Percentiles rank a stretch among this genome's conserved stretches.
phyloP scores from a whole-genome alignment of 2,113 vertebrate species.

The Gobius niger region DNA sequence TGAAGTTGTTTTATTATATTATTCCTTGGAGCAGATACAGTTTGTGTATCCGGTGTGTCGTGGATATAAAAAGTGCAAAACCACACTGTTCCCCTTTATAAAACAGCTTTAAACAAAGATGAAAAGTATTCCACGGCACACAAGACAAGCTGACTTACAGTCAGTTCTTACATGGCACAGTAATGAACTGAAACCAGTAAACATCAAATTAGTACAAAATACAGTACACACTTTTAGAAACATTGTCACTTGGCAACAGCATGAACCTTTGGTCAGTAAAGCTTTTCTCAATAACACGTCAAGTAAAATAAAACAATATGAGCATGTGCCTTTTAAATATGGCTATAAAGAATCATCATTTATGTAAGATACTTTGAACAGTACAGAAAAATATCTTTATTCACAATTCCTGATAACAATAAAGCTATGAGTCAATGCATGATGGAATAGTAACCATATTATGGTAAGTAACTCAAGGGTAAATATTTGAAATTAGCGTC shows the following conservation, averaged over 20 bases:
- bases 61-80: conserved; percentile 81
- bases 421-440: conserved; percentile 62
- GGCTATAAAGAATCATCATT: conserved; percentile 15
- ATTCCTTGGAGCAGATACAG: conserved; percentile 77
- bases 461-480: conserved; percentile 56
- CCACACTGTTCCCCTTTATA: conserved; percentile 72
- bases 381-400: conserved; percentile 57
- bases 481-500: conserved; percentile 51
- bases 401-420: conserved; percentile 58
- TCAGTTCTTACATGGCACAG: conserved; percentile 71
- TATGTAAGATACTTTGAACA: conserved; percentile 57
- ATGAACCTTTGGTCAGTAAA: conserved; percentile 67
- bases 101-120: conserved; percentile 79
- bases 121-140: conserved; percentile 69
- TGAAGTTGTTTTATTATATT: conserved; percentile 75
- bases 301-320: conserved; percentile 64
- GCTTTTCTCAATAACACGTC: conserved; percentile 62
- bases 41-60: conserved; percentile 69
- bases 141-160: conserved; percentile 67
- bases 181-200: conserved; percentile 52
- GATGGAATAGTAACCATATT: conserved; percentile 55
- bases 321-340: conserved; percentile 45
- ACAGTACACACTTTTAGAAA: conserved; percentile 71
- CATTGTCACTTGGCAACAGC: conserved; percentile 56
- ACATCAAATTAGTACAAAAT: conserved; percentile 67